A percentile compares a stretch with the other conserved stretches of the same genome.
phyloP scores from a whole-genome alignment of 2,113 vertebrate genomes.

The Henicopernis longicauda region DNA sequence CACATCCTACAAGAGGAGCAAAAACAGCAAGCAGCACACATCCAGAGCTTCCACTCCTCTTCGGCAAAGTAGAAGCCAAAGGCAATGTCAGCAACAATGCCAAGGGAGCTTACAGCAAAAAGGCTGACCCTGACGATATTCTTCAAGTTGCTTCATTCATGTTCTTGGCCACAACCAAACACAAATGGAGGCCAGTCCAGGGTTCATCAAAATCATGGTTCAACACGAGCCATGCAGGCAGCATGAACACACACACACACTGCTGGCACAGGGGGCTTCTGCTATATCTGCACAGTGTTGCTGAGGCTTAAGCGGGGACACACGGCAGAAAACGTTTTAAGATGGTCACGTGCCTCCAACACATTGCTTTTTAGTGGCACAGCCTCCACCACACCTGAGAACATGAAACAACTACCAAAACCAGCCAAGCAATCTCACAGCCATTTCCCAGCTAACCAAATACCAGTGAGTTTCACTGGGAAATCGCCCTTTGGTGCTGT shows the following conservation, averaged over 20 bases:
- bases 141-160: background rate
- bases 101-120: background rate
- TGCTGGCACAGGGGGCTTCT: background rate
- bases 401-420: background rate
- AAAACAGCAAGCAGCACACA: background rate
- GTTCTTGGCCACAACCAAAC: background rate
- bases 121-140: background rate
- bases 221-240: background rate
- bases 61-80: background rate
- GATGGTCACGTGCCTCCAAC: background rate
- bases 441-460: background rate
- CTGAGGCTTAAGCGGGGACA: background rate
- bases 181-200: background rate
- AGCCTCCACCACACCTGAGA: background rate
- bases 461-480: background rate
- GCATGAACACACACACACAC: background rate
- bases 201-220: background rate
- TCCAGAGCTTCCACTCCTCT: background rate
- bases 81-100: background rate
- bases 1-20: background rate
- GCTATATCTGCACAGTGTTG: background rate
- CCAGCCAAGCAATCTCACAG: background rate
- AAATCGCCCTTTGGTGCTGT: background rate
- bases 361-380: background rate
- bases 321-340: background rate